A percentile compares a stretch with the other conserved stretches of the same genome.
phyloP scores from a whole-genome alignment of 2,113 vertebrate species.

The Xyliphius kryptos region DNA sequence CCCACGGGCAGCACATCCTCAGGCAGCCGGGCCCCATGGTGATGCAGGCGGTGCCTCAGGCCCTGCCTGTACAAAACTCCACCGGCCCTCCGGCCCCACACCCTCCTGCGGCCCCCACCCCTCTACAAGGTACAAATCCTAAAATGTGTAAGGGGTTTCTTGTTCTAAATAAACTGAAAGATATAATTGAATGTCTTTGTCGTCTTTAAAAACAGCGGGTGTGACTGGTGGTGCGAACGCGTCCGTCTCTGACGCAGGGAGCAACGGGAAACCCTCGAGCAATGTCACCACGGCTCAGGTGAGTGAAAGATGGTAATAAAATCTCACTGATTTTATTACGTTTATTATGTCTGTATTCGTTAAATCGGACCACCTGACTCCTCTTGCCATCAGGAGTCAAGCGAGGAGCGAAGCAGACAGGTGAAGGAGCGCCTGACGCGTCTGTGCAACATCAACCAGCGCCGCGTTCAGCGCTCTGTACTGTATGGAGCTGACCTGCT shows the following conservation, averaged over 20 bases:
- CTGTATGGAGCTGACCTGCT: constrained; percentile 83
- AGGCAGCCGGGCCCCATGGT: constrained; percentile 77
- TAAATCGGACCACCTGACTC: no score
- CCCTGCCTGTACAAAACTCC: constrained; percentile 66
- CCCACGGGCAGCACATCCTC: constrained; percentile 79
- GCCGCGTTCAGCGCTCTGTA: constrained; percentile 74
- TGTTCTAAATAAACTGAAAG: no score
- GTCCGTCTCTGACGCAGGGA: constrained; percentile 16
- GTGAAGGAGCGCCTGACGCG: constrained; percentile 78
- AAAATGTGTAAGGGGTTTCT: no score
- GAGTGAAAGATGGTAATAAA: constrained; percentile 1
- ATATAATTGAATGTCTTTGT: no score
- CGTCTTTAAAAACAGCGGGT: constrained; percentile 32
- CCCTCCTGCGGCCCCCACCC: constrained; percentile 61
- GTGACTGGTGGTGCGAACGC: constrained; percentile 49
- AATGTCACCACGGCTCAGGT: constrained; percentile 52
- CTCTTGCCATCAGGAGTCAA: constrained; percentile 65
- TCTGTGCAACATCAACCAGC: constrained; percentile 77
- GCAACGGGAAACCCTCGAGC: constrained; percentile 44
- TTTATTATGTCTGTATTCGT: no score
- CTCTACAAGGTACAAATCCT: constrained; percentile 70
- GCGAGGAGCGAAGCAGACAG: constrained; percentile 77
- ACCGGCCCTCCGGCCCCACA: constrained; percentile 62
- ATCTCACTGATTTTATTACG: no score
- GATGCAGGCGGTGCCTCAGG: constrained; percentile 73